Evolutionary conservation across 2,113 vertebrate genomes (phyloP).

Genomic region (Psilopsiagon aymara): DNA sequence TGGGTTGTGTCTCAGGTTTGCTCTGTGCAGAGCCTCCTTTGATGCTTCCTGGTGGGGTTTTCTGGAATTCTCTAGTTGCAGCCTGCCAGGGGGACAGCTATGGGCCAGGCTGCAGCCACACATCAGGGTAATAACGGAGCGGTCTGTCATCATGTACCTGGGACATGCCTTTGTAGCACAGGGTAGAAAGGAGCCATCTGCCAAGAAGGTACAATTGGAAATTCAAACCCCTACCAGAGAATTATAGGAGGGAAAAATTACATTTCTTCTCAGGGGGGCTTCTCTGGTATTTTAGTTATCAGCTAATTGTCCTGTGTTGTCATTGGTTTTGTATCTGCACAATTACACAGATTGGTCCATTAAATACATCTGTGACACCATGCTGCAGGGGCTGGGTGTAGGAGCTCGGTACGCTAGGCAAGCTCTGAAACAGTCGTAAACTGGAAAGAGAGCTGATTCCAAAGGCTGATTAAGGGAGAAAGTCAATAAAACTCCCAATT

Average conservation of each 20-base stretch:
- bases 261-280: not conserved
- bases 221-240: not conserved
- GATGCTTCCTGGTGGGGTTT: not conserved
- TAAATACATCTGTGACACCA: not conserved
- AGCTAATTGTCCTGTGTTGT: not conserved
- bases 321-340: not conserved
- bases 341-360: fast-evolving
- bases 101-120: constrained; percentile 54
- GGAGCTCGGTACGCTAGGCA: not conserved
- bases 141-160: constrained; percentile 53
- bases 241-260: not conserved
- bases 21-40: not conserved
- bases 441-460: not conserved
- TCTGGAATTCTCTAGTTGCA: not conserved
- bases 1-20: not conserved
- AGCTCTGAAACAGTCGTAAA: not conserved
- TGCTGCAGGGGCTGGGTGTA: not conserved
- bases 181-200: constrained; percentile 53
- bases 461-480: not conserved
- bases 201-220: constrained; percentile 50
- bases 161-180: constrained; percentile 1
- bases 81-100: constrained; percentile 65
- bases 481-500: constrained; percentile 9
- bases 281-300: not conserved
- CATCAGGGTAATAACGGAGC: constrained; percentile 66